Evolutionary conservation across 2,888 invertebrate species (phyloP).

Genomic region (Nemotelus nigrinus): DNA sequence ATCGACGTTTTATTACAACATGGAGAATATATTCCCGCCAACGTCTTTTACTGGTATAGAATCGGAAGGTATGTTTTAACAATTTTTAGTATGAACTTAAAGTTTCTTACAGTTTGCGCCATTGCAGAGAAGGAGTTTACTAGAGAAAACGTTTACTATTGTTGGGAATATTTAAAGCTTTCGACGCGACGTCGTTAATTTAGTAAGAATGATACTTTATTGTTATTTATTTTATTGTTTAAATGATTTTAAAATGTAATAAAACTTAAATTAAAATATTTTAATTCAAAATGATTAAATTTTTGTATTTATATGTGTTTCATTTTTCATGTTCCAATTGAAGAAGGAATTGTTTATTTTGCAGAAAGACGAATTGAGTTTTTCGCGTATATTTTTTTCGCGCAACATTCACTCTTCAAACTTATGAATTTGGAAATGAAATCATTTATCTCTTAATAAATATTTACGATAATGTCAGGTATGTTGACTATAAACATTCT

Average conservation of each 20-base stretch:
- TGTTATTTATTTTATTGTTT: background rate
- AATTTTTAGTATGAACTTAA: background rate
- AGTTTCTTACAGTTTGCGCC: background rate
- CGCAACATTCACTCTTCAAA: too few species aligned
- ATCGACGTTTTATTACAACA: slow-evolving; percentile 60
- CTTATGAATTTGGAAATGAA: too few species aligned
- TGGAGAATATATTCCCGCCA: slow-evolving; percentile 62
- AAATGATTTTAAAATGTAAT: background rate
- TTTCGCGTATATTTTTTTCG: too few species aligned
- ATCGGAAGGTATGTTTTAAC: slow-evolving; percentile 55
- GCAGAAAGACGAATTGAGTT: too few species aligned
- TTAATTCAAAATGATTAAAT: too few species aligned
- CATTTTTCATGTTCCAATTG: too few species aligned
- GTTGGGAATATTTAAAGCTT: slow-evolving; percentile 61
- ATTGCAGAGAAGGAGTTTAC: slow-evolving; percentile 57
- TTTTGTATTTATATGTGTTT: too few species aligned
- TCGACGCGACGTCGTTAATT: slow-evolving; percentile 52
- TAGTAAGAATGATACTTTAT: background rate
- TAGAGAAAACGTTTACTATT: slow-evolving; percentile 59
- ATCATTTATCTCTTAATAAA: too few species aligned
- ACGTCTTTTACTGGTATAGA: slow-evolving; percentile 57
- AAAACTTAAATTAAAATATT: too few species aligned
- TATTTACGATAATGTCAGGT: too few species aligned
- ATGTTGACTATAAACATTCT: too few species aligned
- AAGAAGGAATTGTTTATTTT: too few species aligned